Conservation (phyloP, 1,140 invertebrate species). For the Ruditapes philippinarum region DNA sequence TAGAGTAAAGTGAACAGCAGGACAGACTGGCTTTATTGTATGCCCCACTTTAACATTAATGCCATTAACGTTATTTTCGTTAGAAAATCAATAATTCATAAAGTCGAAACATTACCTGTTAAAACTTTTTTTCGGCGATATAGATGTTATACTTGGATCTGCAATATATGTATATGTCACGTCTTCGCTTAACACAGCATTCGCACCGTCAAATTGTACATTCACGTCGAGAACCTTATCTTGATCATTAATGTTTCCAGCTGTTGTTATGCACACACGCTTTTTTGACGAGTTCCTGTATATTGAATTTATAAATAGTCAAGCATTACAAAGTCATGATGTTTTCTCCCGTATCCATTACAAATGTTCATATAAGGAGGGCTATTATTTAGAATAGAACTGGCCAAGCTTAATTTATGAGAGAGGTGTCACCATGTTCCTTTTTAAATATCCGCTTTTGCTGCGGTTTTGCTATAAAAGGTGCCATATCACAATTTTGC, state of each 20-base stretch:
- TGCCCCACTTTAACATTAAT: no score
- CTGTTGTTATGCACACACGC: neutral
- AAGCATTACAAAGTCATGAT: no score
- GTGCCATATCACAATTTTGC: no score
- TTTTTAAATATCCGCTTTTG: no score
- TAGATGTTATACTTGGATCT: conserved; percentile 4
- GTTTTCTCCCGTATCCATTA: no score
- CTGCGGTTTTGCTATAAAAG: no score
- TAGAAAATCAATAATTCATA: neutral
- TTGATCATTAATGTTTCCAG: no score
- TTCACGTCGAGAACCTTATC: neutral
- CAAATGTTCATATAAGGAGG: no score
- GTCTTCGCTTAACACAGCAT: neutral
- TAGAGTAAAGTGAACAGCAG: neutral
- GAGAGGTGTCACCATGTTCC: no score
- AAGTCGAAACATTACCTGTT: neutral
- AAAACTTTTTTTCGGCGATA: conserved; percentile 49
- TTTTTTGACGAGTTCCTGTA: neutral
- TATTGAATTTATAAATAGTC: no score
- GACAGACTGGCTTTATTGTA: neutral
- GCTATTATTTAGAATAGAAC: no score
- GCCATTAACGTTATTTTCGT: neutral
- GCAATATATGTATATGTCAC: conserved; percentile 28
- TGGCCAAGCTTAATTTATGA: no score
- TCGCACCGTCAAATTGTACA: neutral